Base-by-base conservation (phyloP, 2,888 invertebrate genomes). In the Drosophila anomalata region DNA sequence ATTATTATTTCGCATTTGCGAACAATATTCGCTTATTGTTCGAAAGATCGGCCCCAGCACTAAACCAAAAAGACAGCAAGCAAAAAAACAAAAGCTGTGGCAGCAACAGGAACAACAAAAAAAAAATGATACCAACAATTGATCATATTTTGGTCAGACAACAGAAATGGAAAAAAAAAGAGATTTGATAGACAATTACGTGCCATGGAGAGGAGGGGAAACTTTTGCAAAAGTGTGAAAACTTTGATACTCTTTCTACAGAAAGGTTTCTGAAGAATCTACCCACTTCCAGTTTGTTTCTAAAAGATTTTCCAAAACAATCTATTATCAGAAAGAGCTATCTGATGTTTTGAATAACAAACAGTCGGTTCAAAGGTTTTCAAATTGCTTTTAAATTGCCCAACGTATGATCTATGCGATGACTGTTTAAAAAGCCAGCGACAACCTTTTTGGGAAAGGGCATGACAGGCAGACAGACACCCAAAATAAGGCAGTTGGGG, bases 1-100 rank as follows among this genome's bases (percentile, higher is more conserved):
- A 82, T 82, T 77, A 75, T 87, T 81, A 74, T 79, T 85, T 84
- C 74, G 73, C 70, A 73, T 77, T 79, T 80, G 60, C 76, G 66
- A 77, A 71, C 77, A 77, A 68, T 71, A 71, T 67, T 82, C 54
- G 75, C 42, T 62, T 63, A 63, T 69, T 72, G 75, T 73, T 74
- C 52, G 46, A 44, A 36, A 62, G 73, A 63, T 51, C 57, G 74
- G 58, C 52, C 60, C 48, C 48, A 29, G 63, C 22, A 8, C 11
- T 51, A 44, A 24, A 31, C 17, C 46, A 17, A 22, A 22, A 22
- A 22, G 22, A 2, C 2, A 22, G 14, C 14, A 22, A 22, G 22
- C 22, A 22, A 11, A 12, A 36, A n/a, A 39, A 14, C 41, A 17
- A 20, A 44, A 44, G 22, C 44, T 44, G 22, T 22, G 44, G 24